Conservation (phyloP, 2,888 invertebrate genomes). For the Listrodromus nycthemerus region DNA sequence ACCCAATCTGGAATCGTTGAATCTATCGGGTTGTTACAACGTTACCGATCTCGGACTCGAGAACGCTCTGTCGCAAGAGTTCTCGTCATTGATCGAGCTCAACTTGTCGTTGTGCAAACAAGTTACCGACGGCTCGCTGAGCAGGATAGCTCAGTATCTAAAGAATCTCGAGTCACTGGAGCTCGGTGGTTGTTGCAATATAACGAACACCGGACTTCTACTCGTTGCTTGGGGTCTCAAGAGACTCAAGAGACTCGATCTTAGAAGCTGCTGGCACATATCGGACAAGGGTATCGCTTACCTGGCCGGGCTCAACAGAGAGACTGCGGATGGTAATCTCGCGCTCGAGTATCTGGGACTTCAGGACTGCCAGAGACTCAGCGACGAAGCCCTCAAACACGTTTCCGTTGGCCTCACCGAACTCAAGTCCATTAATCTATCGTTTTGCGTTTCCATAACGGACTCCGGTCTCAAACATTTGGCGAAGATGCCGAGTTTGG, state of each 20-base stretch:
- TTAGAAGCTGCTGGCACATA: conserved; percentile 96
- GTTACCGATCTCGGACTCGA: conserved; percentile 94
- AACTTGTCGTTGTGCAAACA: conserved; percentile 97
- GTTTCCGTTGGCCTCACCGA: conserved; percentile 91
- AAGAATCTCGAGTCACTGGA: conserved; percentile 95
- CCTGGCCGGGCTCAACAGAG: conserved; percentile 90
- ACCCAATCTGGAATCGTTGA: conserved; percentile 94
- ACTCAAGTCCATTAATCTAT: conserved; percentile 94
- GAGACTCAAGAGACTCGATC: conserved; percentile 92
- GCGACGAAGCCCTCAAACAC: conserved; percentile 95
- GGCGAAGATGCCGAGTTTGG: conserved; percentile 93
- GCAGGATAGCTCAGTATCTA: conserved; percentile 93
- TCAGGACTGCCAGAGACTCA: conserved; percentile 97
- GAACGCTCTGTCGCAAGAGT: conserved; percentile 92
- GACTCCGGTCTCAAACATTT: conserved; percentile 95
- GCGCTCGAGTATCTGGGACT: conserved; percentile 93
- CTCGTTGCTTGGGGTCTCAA: conserved; percentile 95
- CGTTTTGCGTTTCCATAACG: conserved; percentile 97
- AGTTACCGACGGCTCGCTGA: conserved; percentile 95
- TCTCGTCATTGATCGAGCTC: conserved; percentile 91
- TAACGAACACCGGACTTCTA: conserved; percentile 94
- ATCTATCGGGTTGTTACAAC: conserved; percentile 97
- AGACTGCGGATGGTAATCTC: conserved; percentile 89
- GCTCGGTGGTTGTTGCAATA: conserved; percentile 95
- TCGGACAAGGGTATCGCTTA: conserved; percentile 96